Evolutionary conservation across 2,888 invertebrate species (phyloP).

Genomic region (Drosophila testacea): DNA sequence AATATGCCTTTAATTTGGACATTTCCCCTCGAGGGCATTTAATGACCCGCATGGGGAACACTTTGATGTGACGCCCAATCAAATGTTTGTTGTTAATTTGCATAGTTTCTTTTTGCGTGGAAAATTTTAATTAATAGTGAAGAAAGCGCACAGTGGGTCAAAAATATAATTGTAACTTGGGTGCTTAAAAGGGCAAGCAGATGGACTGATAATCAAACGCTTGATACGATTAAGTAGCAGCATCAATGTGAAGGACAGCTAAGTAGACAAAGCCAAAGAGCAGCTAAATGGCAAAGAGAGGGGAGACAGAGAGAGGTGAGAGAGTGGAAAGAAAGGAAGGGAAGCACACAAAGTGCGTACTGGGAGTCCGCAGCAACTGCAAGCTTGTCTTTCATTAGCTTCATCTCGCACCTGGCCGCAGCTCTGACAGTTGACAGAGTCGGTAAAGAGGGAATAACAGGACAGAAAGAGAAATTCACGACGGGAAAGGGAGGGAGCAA

Average conservation of each 20-base stretch:
- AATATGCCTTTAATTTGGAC: constrained; percentile 6
- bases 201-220: constrained; percentile 35
- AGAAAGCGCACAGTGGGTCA: constrained; percentile 1
- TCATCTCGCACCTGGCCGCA: constrained; percentile 22
- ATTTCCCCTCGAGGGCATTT: constrained; percentile 36
- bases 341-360: constrained; percentile 12
- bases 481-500: too few species aligned
- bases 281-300: constrained; percentile 10
- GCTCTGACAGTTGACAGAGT: constrained; percentile 49
- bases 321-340: not conserved
- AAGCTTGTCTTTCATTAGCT: constrained; percentile 78
- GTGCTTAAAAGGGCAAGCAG: constrained; percentile 10
- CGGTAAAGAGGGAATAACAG: not conserved
- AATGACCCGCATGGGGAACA: constrained; percentile 72
- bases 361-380: constrained; percentile 13
- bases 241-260: constrained; percentile 26
- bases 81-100: constrained; percentile 23
- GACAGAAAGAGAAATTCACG: too few species aligned
- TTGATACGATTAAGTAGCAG: constrained; percentile 34
- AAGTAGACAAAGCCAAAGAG: constrained; percentile 8
- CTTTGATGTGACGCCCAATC: constrained; percentile 60
- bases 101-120: constrained; percentile 11
- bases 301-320: not conserved
- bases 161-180: constrained; percentile 6
- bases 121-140: constrained; percentile 62